Base-by-base conservation (phyloP, 1,140 invertebrate species). In the Augochlora pura region DNA sequence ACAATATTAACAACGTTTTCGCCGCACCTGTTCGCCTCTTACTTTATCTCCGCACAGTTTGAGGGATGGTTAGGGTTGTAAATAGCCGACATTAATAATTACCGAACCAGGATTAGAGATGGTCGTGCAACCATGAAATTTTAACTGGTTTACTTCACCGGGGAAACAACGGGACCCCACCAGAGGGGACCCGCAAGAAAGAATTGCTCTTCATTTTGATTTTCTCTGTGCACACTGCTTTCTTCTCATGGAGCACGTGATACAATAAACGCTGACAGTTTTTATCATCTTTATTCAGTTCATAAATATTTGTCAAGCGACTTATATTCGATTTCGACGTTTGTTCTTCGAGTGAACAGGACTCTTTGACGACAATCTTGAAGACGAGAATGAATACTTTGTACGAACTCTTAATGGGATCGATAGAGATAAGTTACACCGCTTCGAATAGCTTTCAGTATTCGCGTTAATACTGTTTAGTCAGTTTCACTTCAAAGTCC, bases 1-100 rank as follows among this genome's bases (percentile, higher is more conserved):
- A 38, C 8, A 71, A 64, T 72, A 72, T 54, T 77, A 39, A 72
- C n/a, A 25, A 16, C 14, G 63, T 25, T 38, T 10, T 10, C 42
- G 0, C 38, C 39, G 18, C 16, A 16, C 21, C n/a, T 7, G 49
- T 10, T 60, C 8, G 0, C 23, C 14, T 6, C 16, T 0, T 63
- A 14, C 16, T 38, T n/a, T 25, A 5, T 18, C 4, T 18, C 12
- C 21, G 38, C 12, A 4, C 3, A 10, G 65, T 64, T 18, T 32
- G 60, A 64, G 8, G 76, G 71, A 64, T 77, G 63, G 27, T n/a
- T 39, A 18, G 63, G 63, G 21, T 3, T 27, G 12, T 27, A 39
- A 52, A 27, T 60, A 57, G 8, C 27, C 2, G 8, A 6, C 14
- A 39, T 10, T 23, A 39, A 25, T 18, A 38, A 42, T 32, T 23